phyloP scores from a whole-genome alignment of 1,140 invertebrate species.

The Zaprionus davidi region DNA sequence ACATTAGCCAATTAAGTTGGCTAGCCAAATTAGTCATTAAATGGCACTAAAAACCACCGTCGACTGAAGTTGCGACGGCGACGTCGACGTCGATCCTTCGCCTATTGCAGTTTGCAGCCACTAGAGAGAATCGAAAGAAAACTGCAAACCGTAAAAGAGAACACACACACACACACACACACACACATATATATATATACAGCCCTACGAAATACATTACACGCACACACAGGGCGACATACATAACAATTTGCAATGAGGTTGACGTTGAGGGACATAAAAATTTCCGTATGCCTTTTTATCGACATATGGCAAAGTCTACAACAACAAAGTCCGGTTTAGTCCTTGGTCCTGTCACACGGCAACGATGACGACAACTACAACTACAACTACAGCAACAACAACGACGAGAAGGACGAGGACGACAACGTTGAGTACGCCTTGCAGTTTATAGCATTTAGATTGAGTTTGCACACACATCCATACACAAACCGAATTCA shows the following conservation, averaged over 20 bases:
- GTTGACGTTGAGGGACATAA: conserved; percentile 79
- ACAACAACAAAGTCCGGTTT: conserved; percentile 31
- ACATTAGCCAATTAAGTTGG: conserved; percentile 48
- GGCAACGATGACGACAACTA: conserved; percentile 22
- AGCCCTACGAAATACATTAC: conserved; percentile 21
- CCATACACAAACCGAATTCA: conserved; percentile 65
- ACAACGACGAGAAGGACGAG: background rate
- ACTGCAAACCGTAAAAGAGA: conserved; percentile 32
- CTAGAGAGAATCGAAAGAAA: conserved; percentile 58
- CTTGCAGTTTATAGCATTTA: conserved; percentile 79
- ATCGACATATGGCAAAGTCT: conserved; percentile 60
- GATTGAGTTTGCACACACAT: conserved; percentile 75
- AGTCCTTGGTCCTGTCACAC: conserved; percentile 46
- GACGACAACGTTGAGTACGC: conserved; percentile 53
- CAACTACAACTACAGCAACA: conserved; percentile 25
- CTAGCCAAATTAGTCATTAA: conserved; percentile 74
- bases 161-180: conserved; percentile 14
- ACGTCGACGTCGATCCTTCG: conserved; percentile 5
- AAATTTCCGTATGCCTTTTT: conserved; percentile 73
- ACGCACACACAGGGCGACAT: conserved; percentile 12
- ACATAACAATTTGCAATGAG: conserved; percentile 69
- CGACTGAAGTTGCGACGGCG: conserved; percentile 35
- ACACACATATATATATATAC: no score
- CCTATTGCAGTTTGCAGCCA: conserved; percentile 36
- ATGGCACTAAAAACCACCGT: conserved; percentile 48